These are phyloP conservation scores for Callocephalon fimbriatum DNA, from an alignment of 2,113 vertebrate genomes.

Conservation along the genomic window DNA sequence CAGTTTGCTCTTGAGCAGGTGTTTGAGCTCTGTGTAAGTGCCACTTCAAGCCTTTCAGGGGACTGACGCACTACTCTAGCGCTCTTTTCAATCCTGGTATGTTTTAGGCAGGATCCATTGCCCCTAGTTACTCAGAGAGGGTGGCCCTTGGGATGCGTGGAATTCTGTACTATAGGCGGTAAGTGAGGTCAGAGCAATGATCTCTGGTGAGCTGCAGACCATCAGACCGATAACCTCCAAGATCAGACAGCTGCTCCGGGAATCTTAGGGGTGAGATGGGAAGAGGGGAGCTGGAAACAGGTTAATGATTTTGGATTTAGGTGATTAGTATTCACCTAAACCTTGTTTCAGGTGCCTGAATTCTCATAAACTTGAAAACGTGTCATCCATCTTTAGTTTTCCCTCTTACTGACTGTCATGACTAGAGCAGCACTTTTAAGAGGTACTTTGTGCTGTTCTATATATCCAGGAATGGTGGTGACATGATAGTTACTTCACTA, in stretches of 20 bases:
- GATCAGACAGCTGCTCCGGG: background rate
- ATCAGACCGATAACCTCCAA: background rate
- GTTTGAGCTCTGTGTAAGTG: background rate
- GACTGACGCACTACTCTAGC: background rate
- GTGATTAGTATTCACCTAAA: background rate
- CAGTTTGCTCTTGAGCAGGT: background rate
- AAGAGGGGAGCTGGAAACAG: background rate
- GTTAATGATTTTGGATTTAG: background rate
- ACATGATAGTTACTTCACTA: rapidly evolving
- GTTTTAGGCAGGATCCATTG: background rate
- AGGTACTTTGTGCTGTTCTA: background rate
- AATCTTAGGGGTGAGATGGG: background rate
- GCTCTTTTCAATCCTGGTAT: rapidly evolving
- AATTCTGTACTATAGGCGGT: background rate
- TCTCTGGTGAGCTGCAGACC: background rate
- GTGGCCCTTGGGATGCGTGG: background rate
- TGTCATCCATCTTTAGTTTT: background rate
- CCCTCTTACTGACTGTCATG: background rate
- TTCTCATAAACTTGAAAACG: background rate
- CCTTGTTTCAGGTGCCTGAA: background rate
- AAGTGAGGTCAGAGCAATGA: background rate
- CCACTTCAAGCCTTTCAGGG: background rate
- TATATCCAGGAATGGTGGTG: background rate
- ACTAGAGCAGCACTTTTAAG: background rate
- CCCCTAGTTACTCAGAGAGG: background rate